Evolutionary conservation across 1,140 invertebrate species (phyloP).

Genomic region (Drosophila bipectinata): DNA sequence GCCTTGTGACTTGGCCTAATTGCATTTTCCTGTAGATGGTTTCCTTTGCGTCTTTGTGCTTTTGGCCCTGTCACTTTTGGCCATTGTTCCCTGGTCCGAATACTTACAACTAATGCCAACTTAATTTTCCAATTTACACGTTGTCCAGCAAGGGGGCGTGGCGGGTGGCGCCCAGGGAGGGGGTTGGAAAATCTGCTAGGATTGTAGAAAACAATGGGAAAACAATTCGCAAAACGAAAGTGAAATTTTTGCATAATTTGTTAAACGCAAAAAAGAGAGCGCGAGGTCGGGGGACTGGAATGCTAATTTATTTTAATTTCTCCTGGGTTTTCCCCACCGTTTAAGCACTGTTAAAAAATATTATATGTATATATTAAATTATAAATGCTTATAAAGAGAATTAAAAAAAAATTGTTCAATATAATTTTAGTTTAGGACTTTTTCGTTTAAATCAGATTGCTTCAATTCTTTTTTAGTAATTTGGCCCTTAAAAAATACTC

Average conservation of each 20-base stretch:
- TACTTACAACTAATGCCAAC: slow-evolving; percentile 9
- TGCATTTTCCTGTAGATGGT: slow-evolving; percentile 26
- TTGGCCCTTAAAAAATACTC: too few species aligned
- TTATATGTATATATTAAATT: too few species aligned
- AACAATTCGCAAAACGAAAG: slow-evolving; percentile 5
- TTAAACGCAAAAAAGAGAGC: neutral
- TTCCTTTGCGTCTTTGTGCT: neutral
- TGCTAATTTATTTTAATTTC: slow-evolving; percentile 16
- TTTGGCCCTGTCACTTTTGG: neutral
- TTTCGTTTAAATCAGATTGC: too few species aligned
- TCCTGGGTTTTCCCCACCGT: neutral
- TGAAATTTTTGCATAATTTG: slow-evolving; percentile 3
- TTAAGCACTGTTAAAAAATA: neutral
- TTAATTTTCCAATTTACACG: slow-evolving; percentile 24
- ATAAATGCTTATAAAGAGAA: too few species aligned
- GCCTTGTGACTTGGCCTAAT: slow-evolving; percentile 17
- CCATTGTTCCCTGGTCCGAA: slow-evolving; percentile 3
- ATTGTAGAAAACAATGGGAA: slow-evolving; percentile 2
- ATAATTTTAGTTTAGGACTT: too few species aligned
- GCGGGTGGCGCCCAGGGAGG: too few species aligned
- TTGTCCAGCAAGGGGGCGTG: neutral
- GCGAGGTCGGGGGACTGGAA: neutral
- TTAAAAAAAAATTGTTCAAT: too few species aligned
- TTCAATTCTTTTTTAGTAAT: too few species aligned
- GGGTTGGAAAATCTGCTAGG: neutral